These are phyloP conservation scores for Aptenodytes forsteri DNA, from an alignment of 2,113 vertebrate species.

Conservation along the genomic window DNA sequence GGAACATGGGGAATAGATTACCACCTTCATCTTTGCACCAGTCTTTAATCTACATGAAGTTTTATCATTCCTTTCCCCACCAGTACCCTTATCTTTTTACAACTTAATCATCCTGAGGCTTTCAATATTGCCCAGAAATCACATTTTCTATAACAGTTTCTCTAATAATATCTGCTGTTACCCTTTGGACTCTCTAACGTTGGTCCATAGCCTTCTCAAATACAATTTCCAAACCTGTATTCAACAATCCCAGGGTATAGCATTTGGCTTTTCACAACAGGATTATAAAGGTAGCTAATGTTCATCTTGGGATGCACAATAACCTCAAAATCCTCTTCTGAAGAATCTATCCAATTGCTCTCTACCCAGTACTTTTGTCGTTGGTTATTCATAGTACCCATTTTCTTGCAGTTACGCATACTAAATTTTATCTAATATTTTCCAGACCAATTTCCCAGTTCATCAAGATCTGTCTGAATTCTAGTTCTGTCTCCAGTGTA, in stretches of 20 bases:
- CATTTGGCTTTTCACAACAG: not conserved
- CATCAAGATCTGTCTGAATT: not conserved
- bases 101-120: not conserved
- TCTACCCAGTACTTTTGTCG: not conserved
- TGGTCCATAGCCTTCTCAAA: not conserved
- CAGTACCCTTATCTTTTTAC: not conserved
- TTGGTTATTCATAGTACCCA: not conserved
- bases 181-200: not conserved
- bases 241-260: not conserved
- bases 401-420: not conserved
- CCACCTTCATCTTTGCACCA: not conserved
- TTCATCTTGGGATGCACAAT: not conserved
- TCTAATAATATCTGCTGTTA: not conserved
- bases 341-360: not conserved
- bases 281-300: not conserved
- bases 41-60: not conserved
- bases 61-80: not conserved
- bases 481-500: not conserved
- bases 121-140: conserved; percentile 1
- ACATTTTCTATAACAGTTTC: not conserved
- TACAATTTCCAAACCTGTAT: not conserved
- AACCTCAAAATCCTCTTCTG: not conserved
- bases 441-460: not conserved
- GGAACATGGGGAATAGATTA: not conserved
- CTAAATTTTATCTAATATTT: not conserved